These are phyloP conservation scores for Cheilosia impressa DNA, from an alignment of 2,888 invertebrate species.

Conservation along the genomic window DNA sequence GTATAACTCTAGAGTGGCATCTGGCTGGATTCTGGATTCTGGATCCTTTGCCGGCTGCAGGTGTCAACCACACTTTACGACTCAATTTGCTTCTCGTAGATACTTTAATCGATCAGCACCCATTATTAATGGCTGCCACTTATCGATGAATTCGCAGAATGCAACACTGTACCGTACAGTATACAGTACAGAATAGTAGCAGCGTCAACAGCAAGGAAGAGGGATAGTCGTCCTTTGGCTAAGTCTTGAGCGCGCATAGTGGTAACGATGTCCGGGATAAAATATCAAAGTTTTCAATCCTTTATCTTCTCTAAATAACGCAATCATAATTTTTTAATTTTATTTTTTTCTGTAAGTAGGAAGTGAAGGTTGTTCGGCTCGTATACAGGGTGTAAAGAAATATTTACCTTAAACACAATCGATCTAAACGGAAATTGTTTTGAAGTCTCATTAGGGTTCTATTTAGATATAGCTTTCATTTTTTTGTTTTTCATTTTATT, in stretches of 20 bases:
- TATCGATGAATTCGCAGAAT: slow-evolving; percentile 61
- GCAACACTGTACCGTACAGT: slow-evolving; percentile 22
- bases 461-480: too few relatives aligned
- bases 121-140: slow-evolving; percentile 71
- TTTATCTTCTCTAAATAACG: slow-evolving; percentile 10
- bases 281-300: slow-evolving; percentile 37
- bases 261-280: background rate
- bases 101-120: slow-evolving; percentile 72
- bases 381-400: slow-evolving; percentile 10
- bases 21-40: background rate
- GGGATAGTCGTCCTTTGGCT: background rate
- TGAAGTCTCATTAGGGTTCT: too few relatives aligned
- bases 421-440: too few relatives aligned
- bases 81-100: slow-evolving; percentile 68
- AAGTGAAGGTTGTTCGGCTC: too few relatives aligned
- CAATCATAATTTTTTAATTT: background rate
- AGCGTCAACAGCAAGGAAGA: slow-evolving; percentile 8
- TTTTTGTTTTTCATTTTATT: too few relatives aligned
- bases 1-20: slow-evolving; percentile 1
- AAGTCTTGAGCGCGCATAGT: background rate
- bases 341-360: background rate
- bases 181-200: background rate
- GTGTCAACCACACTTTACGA: slow-evolving; percentile 72
- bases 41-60: slow-evolving; percentile 48
- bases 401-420: background rate